Base-by-base conservation (phyloP, 2,888 invertebrate genomes). In the Ennomos quercinarius region DNA sequence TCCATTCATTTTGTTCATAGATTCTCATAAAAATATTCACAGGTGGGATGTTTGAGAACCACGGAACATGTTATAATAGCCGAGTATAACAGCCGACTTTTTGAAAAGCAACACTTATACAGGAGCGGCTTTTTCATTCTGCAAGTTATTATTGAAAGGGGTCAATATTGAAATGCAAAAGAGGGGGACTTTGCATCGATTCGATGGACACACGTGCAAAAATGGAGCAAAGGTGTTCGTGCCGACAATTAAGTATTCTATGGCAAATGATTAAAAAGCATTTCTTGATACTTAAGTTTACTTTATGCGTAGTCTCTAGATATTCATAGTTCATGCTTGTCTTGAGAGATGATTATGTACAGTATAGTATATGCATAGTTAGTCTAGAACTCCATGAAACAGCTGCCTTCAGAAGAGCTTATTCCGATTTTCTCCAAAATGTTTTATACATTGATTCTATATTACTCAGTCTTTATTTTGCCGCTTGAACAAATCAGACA, bases 121-220 rank as follows among this genome's bases (percentile, higher is more conserved):
- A 44, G n/a, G 36, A 11, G 27, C 17, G 34, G 34, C 38, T 51
- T 51, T 59, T 54, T 34, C 10, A 50, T 36, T 50, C 12, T 42
- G 50, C 39, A 46, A 35, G 35, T 10, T 54, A 55, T 41, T 27
- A 36, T 52, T 52, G 11, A 34, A 46, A 51, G 42, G 58, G 60
- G 51, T 55, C 36, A 46, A 0, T 42, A 45, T 60, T 60, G 51
- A 47, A 41, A 55, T 55, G 47, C 41, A 36, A 60, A 51, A 36
- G 39, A 27, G 12, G 10, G 44, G 17, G 37, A 12, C 39, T 34
- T 40, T 10, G 9, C 9, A 27, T 42, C 5, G 27, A 39, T 39
- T 42, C 5, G 27, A 39, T 39, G 12, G 34, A 41, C 35, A 46
- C 53, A 47, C 37, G 42, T 39, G 34, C 42, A 39, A 35, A n/a